Base-by-base conservation (phyloP, 2,888 invertebrate genomes). In the Nesidiocoris tenuis region DNA sequence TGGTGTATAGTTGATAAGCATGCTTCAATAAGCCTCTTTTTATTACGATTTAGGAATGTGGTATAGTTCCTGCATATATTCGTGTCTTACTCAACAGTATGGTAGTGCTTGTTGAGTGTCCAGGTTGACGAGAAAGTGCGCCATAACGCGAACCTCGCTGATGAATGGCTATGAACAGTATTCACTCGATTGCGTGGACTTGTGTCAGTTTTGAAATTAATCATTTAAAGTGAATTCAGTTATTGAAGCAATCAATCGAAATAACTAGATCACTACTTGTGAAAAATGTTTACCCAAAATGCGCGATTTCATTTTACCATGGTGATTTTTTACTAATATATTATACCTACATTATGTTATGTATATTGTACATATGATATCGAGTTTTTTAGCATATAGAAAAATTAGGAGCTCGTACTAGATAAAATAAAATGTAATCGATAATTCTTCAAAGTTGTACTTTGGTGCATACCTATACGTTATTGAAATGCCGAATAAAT, bases 11-110 rank as follows among this genome's bases (percentile, higher is more conserved):
- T 39, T 39, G 39, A 39, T 39, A 39, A 39, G 12, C 3, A 39
- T 39, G n/a, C n/a, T n/a, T 39, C 5, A 3, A 12, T 39, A 39
- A 39, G 5, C 39, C 39, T 39, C 12, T 39, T 72, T n/a, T 72
- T 63, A 19, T 72, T 0, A 59, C n/a, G 59, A 3, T 61, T 22
- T 72, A 61, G 72, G 72, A 72, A 72, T 72, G 61, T 72, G 72
- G 72, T 72, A 72, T 72, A 72, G 72, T 72, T 72, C 72, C 72
- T 72, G 39, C 61, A 61, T 72, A 54, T 18, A 59, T 57, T 16
- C 59, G 39, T 39, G 3, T 39, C 39, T 7, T 39, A 7, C 5
- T 39, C 12, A 39, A 39, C 39, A 39, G 39, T 39, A 7, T 39
- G n/a, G n/a, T n/a, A n/a, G 39, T 39, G 39, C 39, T 39, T 39